Evolutionary conservation across 92 coral and sea anemone species (phyloP).

Genomic region (Umimayanthus chanpuru): DNA sequence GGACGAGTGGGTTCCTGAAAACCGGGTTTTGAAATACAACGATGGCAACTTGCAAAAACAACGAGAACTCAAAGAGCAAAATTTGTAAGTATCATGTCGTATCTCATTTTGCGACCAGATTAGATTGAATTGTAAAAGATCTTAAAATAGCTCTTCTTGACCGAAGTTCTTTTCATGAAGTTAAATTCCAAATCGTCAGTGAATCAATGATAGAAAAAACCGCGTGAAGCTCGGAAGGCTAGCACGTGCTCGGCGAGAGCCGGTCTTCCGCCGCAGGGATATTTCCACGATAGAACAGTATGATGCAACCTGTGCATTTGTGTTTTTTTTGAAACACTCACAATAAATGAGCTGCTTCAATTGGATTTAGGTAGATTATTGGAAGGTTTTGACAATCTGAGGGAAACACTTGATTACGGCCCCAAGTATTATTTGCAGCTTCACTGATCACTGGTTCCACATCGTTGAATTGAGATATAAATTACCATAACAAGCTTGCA

Average conservation of each 20-base stretch:
- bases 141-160: background rate
- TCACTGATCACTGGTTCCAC: background rate
- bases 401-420: background rate
- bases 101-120: background rate
- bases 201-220: conserved; percentile 2
- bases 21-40: conserved; percentile 91
- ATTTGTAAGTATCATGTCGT: conserved; percentile 67
- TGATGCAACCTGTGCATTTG: background rate
- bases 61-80: conserved; percentile 91
- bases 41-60: conserved; percentile 94
- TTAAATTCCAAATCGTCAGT: background rate
- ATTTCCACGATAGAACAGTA: background rate
- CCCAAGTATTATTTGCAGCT: background rate
- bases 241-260: conserved; percentile 21
- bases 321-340: background rate
- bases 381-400: background rate
- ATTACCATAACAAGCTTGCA: no score
- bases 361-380: background rate
- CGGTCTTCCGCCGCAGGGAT: background rate
- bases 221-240: background rate
- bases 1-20: conserved; percentile 99
- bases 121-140: background rate
- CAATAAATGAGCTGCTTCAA: background rate
- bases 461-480: background rate
- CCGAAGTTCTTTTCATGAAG: background rate